phyloP scores from a whole-genome alignment of 2,797 vertebrate genomes.

The Sebastes nivosus region DNA sequence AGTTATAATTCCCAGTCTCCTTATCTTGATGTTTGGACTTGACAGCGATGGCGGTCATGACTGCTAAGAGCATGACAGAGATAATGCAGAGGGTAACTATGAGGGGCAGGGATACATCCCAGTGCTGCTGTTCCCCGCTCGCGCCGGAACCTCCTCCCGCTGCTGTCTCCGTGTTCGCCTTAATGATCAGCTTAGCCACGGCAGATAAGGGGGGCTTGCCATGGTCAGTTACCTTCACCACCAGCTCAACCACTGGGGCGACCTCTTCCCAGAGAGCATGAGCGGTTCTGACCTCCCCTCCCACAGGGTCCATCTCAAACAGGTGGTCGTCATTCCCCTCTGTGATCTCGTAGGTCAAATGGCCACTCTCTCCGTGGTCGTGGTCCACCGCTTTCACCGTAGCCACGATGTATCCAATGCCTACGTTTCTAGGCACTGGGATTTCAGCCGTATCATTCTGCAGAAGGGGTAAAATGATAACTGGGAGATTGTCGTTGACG shows the following conservation, averaged over 20 bases:
- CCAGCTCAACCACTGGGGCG: constrained; percentile 91
- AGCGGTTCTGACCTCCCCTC: constrained; percentile 93
- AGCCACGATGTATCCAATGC: constrained; percentile 94
- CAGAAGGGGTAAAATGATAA: constrained; percentile 93
- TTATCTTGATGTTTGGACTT: constrained; percentile 99
- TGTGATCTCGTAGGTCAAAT: constrained; percentile 96
- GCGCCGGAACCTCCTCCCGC: constrained; percentile 91
- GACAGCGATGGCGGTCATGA: constrained; percentile 98
- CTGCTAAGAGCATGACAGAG: constrained; percentile 96
- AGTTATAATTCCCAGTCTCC: constrained; percentile 98
- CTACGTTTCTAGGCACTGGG: constrained; percentile 94
- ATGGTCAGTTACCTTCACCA: constrained; percentile 97
- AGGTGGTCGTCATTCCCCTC: constrained; percentile 97
- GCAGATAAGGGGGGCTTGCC: constrained; percentile 96
- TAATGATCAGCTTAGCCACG: constrained; percentile 96
- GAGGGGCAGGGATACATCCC: constrained; percentile 97
- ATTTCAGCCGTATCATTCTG: constrained; percentile 97
- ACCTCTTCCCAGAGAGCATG: constrained; percentile 98
- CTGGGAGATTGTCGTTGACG: constrained; percentile 96
- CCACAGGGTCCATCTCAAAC: constrained; percentile 96
- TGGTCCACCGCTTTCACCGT: constrained; percentile 95
- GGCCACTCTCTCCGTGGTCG: constrained; percentile 96
- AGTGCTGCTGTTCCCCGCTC: constrained; percentile 93
- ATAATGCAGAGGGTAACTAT: constrained; percentile 98
- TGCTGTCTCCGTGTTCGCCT: constrained; percentile 88